These are phyloP conservation scores for Drosophila sucinea DNA, from an alignment of 1,140 invertebrate genomes.

Conservation along the genomic window DNA sequence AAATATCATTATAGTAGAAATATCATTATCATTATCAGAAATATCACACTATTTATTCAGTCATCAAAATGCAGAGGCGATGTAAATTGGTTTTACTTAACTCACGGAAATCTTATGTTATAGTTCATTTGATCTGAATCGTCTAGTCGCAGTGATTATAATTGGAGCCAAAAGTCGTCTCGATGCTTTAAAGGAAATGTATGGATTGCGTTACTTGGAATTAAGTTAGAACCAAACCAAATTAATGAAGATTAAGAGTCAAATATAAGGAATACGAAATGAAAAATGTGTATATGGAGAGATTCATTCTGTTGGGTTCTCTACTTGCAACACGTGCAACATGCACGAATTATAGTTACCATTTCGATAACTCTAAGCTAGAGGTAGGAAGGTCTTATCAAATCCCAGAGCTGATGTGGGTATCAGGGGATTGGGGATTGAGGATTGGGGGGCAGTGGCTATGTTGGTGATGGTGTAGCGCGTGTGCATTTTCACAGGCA, in stretches of 20 bases:
- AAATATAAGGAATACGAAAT: neutral
- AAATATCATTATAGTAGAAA: no score
- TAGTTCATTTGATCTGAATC: neutral
- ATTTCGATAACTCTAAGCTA: constrained; percentile 20
- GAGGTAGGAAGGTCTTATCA: constrained; percentile 37
- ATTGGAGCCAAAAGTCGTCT: constrained; percentile 9
- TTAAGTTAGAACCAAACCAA: constrained; percentile 7
- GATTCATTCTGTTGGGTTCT: constrained; percentile 11
- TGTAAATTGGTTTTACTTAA: neutral
- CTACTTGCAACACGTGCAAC: constrained; percentile 34
- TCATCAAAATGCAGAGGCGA: neutral
- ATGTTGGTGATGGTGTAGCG: constrained; percentile 7
- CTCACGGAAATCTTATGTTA: neutral
- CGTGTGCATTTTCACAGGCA: constrained; percentile 76
- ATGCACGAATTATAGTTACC: constrained; percentile 12
- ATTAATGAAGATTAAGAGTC: neutral
- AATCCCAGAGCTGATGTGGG: constrained; percentile 21
- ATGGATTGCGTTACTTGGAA: neutral
- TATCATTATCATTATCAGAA: no score
- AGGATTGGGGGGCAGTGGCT: neutral
- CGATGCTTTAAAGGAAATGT: neutral
- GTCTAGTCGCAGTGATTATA: neutral
- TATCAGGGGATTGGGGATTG: no score
- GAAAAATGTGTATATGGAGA: neutral
- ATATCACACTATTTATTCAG: no score